These are phyloP conservation scores for Noctuana brunneofusca DNA, from an alignment of 2,888 invertebrate species.

Conservation along the genomic window DNA sequence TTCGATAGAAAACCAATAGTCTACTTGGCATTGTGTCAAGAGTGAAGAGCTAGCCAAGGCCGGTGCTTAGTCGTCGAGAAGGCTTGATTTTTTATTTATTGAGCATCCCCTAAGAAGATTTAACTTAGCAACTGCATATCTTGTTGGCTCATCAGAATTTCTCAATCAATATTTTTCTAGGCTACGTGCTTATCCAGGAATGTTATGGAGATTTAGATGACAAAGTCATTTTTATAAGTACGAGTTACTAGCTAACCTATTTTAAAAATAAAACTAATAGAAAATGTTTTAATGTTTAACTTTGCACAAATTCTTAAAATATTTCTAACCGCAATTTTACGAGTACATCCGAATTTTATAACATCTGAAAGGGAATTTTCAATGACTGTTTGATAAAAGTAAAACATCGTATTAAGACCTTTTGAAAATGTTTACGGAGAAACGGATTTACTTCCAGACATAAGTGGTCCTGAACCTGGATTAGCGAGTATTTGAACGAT, in stretches of 20 bases:
- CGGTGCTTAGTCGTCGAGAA: slow-evolving; percentile 33
- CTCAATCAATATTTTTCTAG: slow-evolving; percentile 17
- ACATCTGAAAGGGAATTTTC: too few species aligned
- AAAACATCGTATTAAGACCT: not conserved
- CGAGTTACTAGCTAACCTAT: not conserved
- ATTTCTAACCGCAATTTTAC: too few species aligned
- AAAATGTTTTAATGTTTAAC: too few species aligned
- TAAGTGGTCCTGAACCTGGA: not conserved
- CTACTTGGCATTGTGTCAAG: slow-evolving; percentile 39
- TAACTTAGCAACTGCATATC: slow-evolving; percentile 30
- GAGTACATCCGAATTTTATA: too few species aligned
- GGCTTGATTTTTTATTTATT: slow-evolving; percentile 36
- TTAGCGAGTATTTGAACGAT: not conserved
- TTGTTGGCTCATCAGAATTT: slow-evolving; percentile 23
- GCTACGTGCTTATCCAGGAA: not conserved
- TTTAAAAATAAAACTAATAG: too few species aligned
- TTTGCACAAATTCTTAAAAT: not conserved
- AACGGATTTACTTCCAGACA: not conserved
- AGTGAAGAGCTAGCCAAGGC: slow-evolving; percentile 35
- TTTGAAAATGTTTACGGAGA: slow-evolving; percentile 1
- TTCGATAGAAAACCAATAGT: slow-evolving; percentile 40
- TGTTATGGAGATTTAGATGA: not conserved
- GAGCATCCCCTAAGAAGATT: slow-evolving; percentile 22
- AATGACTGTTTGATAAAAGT: too few species aligned
- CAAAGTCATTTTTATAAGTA: not conserved